Percentiles rank a stretch among this genome's conserved stretches.
Conservation (phyloP, 2,888 invertebrate species). For the Carpatolechia fugitivella region DNA sequence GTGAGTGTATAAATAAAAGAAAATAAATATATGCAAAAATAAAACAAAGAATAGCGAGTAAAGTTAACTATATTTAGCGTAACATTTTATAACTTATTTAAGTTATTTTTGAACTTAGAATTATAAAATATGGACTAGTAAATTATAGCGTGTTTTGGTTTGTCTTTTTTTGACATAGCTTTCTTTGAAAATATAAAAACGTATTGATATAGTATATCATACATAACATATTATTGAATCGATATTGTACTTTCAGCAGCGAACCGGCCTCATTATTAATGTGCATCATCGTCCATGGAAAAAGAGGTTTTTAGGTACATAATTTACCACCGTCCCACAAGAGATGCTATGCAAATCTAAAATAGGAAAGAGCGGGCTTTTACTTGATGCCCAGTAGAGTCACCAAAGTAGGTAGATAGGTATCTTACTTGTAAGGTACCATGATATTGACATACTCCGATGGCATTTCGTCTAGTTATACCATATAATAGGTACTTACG, state of each 20-base stretch:
- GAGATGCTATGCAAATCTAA: too few relatives aligned
- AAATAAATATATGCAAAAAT: background rate
- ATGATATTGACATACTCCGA: too few relatives aligned
- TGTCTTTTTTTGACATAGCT: background rate
- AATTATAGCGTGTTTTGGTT: conserved; percentile 25
- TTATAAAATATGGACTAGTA: conserved; percentile 55
- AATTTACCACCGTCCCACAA: too few relatives aligned
- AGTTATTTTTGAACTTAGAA: conserved; percentile 38
- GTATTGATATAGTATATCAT: background rate
- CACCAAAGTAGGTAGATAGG: too few relatives aligned
- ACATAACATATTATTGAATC: conserved; percentile 11
- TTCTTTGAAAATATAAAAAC: conserved; percentile 5
- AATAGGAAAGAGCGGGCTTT: too few relatives aligned
- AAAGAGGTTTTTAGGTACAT: too few relatives aligned
- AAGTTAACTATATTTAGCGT: conserved; percentile 63
- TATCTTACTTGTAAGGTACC: too few relatives aligned
- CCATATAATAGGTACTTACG: too few relatives aligned
- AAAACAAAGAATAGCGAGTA: conserved; percentile 39
- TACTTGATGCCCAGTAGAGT: too few relatives aligned
- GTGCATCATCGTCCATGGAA: too few relatives aligned
- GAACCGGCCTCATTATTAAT: background rate
- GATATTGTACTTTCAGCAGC: conserved; percentile 8
- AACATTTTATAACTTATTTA: conserved; percentile 53
- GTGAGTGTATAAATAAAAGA: too few relatives aligned
- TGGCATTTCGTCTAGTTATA: too few relatives aligned